These are phyloP conservation scores for Pseudoips prasinana DNA, from an alignment of 2,888 invertebrate species.

Conservation along the genomic window DNA sequence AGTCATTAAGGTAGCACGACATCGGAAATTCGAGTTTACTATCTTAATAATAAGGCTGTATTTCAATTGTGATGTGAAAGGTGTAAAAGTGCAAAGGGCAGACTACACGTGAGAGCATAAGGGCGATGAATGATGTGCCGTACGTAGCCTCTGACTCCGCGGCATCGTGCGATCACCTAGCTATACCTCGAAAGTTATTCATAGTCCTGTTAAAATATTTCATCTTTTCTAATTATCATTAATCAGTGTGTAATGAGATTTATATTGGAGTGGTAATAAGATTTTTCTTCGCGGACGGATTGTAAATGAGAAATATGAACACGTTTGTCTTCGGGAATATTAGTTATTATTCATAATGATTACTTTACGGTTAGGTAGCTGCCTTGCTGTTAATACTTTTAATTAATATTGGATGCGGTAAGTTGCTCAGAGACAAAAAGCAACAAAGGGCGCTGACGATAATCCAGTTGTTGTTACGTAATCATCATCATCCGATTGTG, in stretches of 20 bases:
- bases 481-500: too few relatives aligned
- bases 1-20: constrained; percentile 14
- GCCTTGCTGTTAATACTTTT: too few relatives aligned
- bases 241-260: constrained; percentile 29
- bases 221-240: constrained; percentile 33
- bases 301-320: constrained; percentile 16
- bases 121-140: constrained; percentile 73
- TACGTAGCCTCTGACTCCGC: constrained; percentile 65
- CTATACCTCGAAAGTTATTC: constrained; percentile 44
- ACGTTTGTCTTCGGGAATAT: constrained; percentile 1
- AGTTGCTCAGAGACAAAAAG: too few relatives aligned
- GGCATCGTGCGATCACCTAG: constrained; percentile 53
- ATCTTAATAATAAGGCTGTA: constrained; percentile 16
- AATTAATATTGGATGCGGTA: too few relatives aligned
- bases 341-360: not conserved
- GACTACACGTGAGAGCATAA: constrained; percentile 55
- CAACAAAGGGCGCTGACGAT: too few relatives aligned
- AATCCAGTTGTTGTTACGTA: too few relatives aligned
- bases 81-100: constrained; percentile 42
- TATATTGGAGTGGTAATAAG: constrained; percentile 19
- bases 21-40: constrained; percentile 21
- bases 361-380: too few relatives aligned
- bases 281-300: constrained; percentile 22
- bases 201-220: constrained; percentile 38
- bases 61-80: constrained; percentile 23